Evolutionary conservation across 2,797 vertebrate genomes (phyloP).

Genomic region (Periophthalmus magnuspinnatus): DNA sequence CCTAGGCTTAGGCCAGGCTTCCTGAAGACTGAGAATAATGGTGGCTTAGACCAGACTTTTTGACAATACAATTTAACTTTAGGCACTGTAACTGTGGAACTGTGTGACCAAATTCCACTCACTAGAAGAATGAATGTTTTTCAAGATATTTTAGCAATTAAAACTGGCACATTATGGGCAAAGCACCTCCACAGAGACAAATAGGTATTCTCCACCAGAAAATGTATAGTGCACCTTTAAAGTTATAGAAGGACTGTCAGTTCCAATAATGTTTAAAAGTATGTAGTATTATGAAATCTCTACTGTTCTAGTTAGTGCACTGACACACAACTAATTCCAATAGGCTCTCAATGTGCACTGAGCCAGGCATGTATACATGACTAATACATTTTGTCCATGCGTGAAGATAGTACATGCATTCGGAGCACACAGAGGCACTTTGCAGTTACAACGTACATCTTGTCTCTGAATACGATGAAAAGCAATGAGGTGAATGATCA

Average conservation of each 20-base stretch:
- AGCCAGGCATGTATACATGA: constrained; percentile 14
- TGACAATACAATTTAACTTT: not conserved
- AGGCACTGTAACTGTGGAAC: too few relatives aligned
- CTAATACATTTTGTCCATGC: constrained; percentile 8
- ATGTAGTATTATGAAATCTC: not conserved
- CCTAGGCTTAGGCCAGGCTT: too few relatives aligned
- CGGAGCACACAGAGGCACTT: constrained; percentile 21
- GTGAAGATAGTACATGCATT: constrained; percentile 17
- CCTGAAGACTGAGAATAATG: not conserved
- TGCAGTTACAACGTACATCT: constrained; percentile 8
- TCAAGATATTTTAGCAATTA: too few relatives aligned
- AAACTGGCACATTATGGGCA: too few relatives aligned
- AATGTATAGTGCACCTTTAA: too few relatives aligned
- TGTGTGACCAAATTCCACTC: too few relatives aligned
- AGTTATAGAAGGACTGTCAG: too few relatives aligned
- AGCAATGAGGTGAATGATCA: not conserved
- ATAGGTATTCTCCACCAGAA: too few relatives aligned
- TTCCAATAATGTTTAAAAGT: not conserved
- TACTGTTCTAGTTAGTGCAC: constrained; percentile 23
- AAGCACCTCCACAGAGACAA: too few relatives aligned
- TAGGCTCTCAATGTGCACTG: constrained; percentile 18
- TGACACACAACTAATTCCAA: constrained; percentile 45
- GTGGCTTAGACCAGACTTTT: not conserved
- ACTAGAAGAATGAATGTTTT: too few relatives aligned
- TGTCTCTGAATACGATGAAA: not conserved